Evolutionary conservation across 2,888 invertebrate genomes (phyloP), one percentile per base, ranked within the genome.

Genomic region (Drosophila algonquin): DNA sequence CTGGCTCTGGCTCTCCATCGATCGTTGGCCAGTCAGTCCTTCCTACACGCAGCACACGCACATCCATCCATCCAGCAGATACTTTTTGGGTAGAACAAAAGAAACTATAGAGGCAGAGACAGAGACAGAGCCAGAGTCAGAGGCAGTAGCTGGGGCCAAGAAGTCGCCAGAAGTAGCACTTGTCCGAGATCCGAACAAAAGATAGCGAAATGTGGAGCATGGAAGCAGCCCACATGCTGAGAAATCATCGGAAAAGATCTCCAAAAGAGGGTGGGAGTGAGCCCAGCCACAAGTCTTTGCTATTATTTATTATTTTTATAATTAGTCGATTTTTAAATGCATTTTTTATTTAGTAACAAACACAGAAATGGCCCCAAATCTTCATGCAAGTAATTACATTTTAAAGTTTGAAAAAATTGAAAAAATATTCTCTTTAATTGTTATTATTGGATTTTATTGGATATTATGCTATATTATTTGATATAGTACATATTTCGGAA

Each of bases 1-100:
- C 54, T 40, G 62, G 46, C 35, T 40, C 54, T 44, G 65, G 56
- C 65, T 69, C 67, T 67, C 67, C 56, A 67, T 67, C 67, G 67
- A 67, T 67, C 67, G 67, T 67, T 67, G 70, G 70, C 67, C 67
- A 40, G 40, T n/a, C 40, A 67, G 56, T 69, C 67, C 67, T 51
- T 70, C 67, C 67, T 56, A 67, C 67, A 67, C 67, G 67, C 65
- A 67, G 40, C 56, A 51, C 56, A 24, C 67, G 59, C 47, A 21
- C 32, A 1, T 47, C 18, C 14, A 27, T 24, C 24, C 27, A 40
- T 32, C 24, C 21, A 45, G 32, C 16, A 32, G 24, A 24, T 35
- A 32, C 46, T 35, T 18, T 32, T 18, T 40, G 48, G 58, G 58
- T 72, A 76, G 80, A 67, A 81, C 83, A 86, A 83, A 80, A 78